A percentile compares a stretch with the other conserved stretches of the same genome.
These are phyloP conservation scores for Cyprinella venusta DNA, from an alignment of 2,797 vertebrate genomes.

Conservation along the genomic window DNA sequence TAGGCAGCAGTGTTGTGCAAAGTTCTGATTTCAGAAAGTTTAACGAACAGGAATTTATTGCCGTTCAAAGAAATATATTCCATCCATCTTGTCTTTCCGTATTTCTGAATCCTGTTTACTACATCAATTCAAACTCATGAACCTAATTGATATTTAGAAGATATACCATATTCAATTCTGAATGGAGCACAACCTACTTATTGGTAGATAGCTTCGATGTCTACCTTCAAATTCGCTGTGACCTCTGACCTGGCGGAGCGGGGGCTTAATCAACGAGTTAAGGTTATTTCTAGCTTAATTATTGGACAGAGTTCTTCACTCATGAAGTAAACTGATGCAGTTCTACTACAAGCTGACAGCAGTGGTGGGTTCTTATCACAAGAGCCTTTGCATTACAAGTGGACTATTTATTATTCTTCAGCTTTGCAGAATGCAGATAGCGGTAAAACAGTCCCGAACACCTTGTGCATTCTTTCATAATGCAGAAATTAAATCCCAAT, in stretches of 20 bases:
- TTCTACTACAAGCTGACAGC: conserved; percentile 64
- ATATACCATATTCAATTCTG: not conserved
- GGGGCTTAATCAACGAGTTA: conserved; percentile 28
- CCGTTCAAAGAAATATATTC: not conserved
- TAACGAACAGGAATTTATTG: not conserved
- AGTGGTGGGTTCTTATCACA: conserved; percentile 48
- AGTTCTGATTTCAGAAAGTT: conserved; percentile 50
- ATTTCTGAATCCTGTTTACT: not conserved
- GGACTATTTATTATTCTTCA: conserved; percentile 63
- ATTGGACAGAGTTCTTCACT: conserved; percentile 59
- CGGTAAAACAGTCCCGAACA: conserved; percentile 34
- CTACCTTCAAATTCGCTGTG: conserved; percentile 57
- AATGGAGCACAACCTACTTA: conserved; percentile 58
- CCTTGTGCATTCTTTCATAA: conserved; percentile 60
- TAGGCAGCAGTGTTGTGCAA: conserved; percentile 49
- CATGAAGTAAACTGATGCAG: conserved; percentile 66
- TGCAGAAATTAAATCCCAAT: conserved; percentile 61
- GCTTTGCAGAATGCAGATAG: conserved; percentile 48
- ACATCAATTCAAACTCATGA: not conserved
- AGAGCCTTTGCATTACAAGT: conserved; percentile 64
- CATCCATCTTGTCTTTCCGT: not conserved
- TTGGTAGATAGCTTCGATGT: conserved; percentile 57
- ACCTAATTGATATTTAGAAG: not conserved
- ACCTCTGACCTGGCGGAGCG: conserved; percentile 60
- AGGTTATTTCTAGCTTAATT: conserved; percentile 46